Percentiles rank a stretch among this genome's conserved stretches.
Conservation (phyloP, 2,797 vertebrate species). For the Antrozous pallidus region DNA sequence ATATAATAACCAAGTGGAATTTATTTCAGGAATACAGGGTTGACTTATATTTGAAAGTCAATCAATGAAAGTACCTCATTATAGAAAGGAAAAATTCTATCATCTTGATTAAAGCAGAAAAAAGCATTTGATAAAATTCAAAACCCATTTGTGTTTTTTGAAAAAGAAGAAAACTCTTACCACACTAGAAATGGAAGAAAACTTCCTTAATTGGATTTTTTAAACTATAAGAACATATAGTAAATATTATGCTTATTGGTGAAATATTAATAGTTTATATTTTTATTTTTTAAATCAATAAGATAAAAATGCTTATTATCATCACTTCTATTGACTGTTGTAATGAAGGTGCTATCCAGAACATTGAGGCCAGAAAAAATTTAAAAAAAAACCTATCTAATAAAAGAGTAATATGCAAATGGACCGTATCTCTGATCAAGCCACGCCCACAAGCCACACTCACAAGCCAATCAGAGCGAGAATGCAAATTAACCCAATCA, state of each 20-base stretch:
- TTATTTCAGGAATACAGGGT: not conserved
- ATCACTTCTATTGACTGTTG: too few relatives aligned
- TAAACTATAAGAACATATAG: not conserved
- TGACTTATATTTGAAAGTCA: conserved; percentile 1
- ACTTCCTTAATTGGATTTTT: not conserved
- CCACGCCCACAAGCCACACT: too few relatives aligned
- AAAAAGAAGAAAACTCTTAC: not conserved
- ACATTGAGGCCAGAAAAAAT: too few relatives aligned
- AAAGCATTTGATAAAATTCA: not conserved
- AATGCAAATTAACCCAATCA: too few relatives aligned
- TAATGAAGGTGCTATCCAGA: too few relatives aligned
- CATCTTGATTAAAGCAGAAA: not conserved
- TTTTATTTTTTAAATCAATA: too few relatives aligned
- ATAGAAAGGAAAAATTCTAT: not conserved
- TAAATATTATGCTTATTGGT: not conserved
- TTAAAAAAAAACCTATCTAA: too few relatives aligned
- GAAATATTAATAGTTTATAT: not conserved
- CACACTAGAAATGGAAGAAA: not conserved
- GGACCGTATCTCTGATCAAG: too few relatives aligned
- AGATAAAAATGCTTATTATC: too few relatives aligned
- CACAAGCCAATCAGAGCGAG: too few relatives aligned
- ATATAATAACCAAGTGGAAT: not conserved
- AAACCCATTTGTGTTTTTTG: not conserved
- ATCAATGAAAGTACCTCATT: not conserved
- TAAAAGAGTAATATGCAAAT: too few relatives aligned